Base-by-base conservation (phyloP, 1,140 invertebrate genomes). In the Brachionus rubens region DNA sequence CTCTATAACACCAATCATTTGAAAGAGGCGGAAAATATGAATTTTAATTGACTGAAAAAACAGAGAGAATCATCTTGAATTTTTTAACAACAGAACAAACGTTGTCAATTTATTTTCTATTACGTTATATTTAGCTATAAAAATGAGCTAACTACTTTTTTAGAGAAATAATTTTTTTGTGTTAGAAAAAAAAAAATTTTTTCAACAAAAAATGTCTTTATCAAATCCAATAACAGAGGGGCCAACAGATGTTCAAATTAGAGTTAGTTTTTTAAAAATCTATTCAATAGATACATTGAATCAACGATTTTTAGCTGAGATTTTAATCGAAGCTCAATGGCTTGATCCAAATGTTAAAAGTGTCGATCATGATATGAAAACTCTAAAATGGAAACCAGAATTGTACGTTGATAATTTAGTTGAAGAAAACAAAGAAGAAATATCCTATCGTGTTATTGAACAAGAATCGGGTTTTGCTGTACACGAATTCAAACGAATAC, bases 251-350 rank as follows among this genome's bases (percentile, higher is more conserved):
- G 65, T 48, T 30, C 19, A 48, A 10, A 28, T 70, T 19, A 24
- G 65, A 19, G 28, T 70, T 0, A 70, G 43, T 10, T 70, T 70
- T 70, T 28, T 26, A 16, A 48, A 48, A 50, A 70, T 70, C 1
- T 30, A 48, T 21, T 43, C 48, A 10, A 56, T 75, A n/a, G 72
- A 75, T 40, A 75, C 72, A 24, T 14, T 75, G 14, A 75, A 75
- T 75, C 48, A 75, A 30, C 12, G 48, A 75, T 75, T 54, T 75
- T 50, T 56, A 10, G 72, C 72, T 6, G 48, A 75, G 48, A 40
- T 54, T 21, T 3, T 48, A 21, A 56, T 75, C n/a, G 72, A 75
- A 46, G 41, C 72, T 2, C 30, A 48, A 54, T 75, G 72, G 72
- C 10, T 21, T 41, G 68, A 48, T 26, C 30, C 68, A n/a, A 72